Evolutionary conservation across 2,797 vertebrate species (phyloP), one percentile per base, ranked within the genome.

Genomic region (Clamator glandarius): DNA sequence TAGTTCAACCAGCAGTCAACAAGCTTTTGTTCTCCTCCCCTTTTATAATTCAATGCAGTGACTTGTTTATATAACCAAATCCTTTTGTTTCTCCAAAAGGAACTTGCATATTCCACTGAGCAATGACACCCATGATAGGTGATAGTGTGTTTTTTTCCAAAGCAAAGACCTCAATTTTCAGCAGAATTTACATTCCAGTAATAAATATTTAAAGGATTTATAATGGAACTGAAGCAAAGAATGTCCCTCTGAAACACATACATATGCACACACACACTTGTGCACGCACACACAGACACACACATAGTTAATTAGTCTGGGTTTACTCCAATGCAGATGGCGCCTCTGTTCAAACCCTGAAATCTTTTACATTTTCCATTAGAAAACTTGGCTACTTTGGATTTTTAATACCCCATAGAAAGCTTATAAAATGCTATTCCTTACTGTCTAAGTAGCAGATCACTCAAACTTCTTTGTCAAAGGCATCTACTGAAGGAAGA

Each of bases 161-260:
- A 93, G 92, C 66, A 89, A 79, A 96, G 91, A 83, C 91, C 82
- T 97, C 92, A 59, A 70, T 92, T 96, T 96, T 90, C 81, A 90
- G 81, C 85, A 81, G 87, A 92, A 97, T 97, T 97, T 97, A 97
- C 95, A 93, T 96, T 96, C 87, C 88, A 68, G 86, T 92, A 94
- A 95, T 96, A 98, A 97, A 97, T 97, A 98, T 98, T 97, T 97
- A 95, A 97, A 96, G 93, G 80, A 95, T 97, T 95, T 91, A 70
- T 86, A 95, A 96, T 28, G 91, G 88, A 96, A 89, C 58, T 54
- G 80, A 95, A 95, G 64, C 78, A 95, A 95, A 95, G 84, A 85
- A 84, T 82, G 68, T 95, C 76, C 52, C 75, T 95, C 58, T 81
- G 91, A 92, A 92, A 61, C 80, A 52, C 62, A 52, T 62, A 44